These are phyloP conservation scores for Gadus chalcogrammus DNA, from an alignment of 2,113 vertebrate genomes.

Conservation along the genomic window DNA sequence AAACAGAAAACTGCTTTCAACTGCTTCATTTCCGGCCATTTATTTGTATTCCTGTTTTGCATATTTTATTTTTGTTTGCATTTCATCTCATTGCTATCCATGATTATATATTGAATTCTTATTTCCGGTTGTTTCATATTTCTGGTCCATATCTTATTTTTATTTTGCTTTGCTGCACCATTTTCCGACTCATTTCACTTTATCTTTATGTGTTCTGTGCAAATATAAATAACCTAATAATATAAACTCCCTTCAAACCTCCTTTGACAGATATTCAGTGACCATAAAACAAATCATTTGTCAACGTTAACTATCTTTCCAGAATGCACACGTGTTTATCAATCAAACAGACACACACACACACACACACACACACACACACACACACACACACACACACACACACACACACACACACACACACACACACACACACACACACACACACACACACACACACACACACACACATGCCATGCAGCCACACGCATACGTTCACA, in stretches of 20 bases:
- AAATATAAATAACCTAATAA: slow-evolving; percentile 14
- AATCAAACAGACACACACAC: no score
- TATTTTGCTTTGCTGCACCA: slow-evolving; percentile 1
- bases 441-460: no score
- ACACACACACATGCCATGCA: no score
- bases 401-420: no score
- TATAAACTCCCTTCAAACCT: background rate
- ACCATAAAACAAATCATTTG: background rate
- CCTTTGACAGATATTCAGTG: slow-evolving; percentile 2
- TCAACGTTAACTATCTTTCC: background rate
- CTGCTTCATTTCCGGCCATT: background rate
- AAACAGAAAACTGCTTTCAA: slow-evolving; percentile 9
- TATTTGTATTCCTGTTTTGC: background rate
- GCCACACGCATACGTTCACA: no score
- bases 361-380: no score
- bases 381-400: no score
- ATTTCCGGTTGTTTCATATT: slow-evolving; percentile 8
- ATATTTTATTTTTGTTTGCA: slow-evolving; percentile 24
- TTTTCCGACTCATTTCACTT: slow-evolving; percentile 14
- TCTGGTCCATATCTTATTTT: slow-evolving; percentile 6
- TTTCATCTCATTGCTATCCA: slow-evolving; percentile 4
- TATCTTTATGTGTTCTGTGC: slow-evolving; percentile 13
- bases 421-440: no score
- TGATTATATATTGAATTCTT: slow-evolving; percentile 16
- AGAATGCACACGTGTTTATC: no score